These are phyloP conservation scores for Ichneumon xanthorius DNA, from an alignment of 2,888 invertebrate species.

Conservation along the genomic window DNA sequence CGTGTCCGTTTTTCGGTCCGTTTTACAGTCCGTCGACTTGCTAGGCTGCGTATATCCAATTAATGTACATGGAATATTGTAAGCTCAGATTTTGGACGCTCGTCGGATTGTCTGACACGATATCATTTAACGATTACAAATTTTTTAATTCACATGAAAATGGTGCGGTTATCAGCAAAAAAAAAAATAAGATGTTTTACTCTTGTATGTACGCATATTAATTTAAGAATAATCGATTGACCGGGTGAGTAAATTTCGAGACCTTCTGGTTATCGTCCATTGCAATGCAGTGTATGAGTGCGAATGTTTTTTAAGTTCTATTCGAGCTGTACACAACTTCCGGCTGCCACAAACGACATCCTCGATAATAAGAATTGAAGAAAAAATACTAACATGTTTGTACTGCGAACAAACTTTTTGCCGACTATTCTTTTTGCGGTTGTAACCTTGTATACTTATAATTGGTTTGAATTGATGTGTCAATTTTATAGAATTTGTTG, in stretches of 20 bases:
- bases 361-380: constrained; percentile 59
- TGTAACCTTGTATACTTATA: constrained; percentile 45
- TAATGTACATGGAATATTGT: no score
- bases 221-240: constrained; percentile 62
- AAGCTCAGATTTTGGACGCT: no score
- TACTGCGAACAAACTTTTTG: constrained; percentile 71
- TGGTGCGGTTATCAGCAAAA: no score
- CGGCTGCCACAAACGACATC: constrained; percentile 57
- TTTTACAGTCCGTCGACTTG: no score
- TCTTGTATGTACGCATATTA: background rate
- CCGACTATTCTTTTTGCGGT: constrained; percentile 55
- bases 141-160: no score
- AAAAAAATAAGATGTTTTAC: background rate
- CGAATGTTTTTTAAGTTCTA: constrained; percentile 58
- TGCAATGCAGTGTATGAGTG: constrained; percentile 25
- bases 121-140: no score
- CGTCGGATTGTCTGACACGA: no score
- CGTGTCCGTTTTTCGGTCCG: no score
- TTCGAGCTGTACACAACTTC: constrained; percentile 59
- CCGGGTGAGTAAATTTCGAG: constrained; percentile 55
- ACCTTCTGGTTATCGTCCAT: constrained; percentile 51
- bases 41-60: no score
- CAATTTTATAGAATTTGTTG: background rate
- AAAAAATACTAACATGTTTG: constrained; percentile 74
- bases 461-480: constrained; percentile 4